Conservation (phyloP, 2,113 vertebrate genomes). For the Mobula hypostoma region DNA sequence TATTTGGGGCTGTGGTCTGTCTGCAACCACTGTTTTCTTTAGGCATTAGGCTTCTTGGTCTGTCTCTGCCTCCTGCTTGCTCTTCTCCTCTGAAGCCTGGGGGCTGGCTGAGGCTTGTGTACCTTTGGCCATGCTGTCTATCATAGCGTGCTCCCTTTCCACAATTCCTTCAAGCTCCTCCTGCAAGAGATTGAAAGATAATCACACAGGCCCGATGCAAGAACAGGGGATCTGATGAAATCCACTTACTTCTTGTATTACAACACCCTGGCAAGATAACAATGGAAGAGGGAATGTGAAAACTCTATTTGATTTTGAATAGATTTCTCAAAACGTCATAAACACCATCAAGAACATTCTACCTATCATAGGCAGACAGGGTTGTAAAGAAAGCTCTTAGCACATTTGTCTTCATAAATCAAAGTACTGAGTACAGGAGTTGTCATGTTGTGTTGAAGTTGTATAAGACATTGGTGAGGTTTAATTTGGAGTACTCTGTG, state of each 20-base stretch:
- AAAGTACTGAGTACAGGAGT: too few relatives aligned
- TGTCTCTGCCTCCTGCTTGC: too few relatives aligned
- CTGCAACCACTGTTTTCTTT: not conserved
- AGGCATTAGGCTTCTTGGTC: not conserved
- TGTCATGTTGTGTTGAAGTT: too few relatives aligned
- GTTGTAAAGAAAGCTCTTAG: too few relatives aligned
- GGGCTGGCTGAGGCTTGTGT: too few relatives aligned
- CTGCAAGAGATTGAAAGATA: slow-evolving; percentile 48
- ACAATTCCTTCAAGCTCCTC: slow-evolving; percentile 75
- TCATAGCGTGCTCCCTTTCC: slow-evolving; percentile 63
- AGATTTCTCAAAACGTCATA: not conserved
- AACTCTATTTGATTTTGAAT: not conserved
- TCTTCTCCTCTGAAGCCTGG: not conserved
- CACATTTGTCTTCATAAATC: too few relatives aligned
- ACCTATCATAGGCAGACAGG: too few relatives aligned
- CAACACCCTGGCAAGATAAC: not conserved
- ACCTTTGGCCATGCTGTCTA: slow-evolving; percentile 53
- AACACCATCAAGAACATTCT: too few relatives aligned
- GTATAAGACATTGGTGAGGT: too few relatives aligned
- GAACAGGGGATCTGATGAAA: not conserved
- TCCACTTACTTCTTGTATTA: too few relatives aligned
- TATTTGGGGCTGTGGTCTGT: not conserved
- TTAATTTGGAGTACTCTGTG: too few relatives aligned
- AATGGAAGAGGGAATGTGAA: not conserved
- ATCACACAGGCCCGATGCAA: not conserved